These are phyloP conservation scores for Dasyprocta punctata DNA, from an alignment of 2,113 vertebrate genomes.

Conservation along the genomic window DNA sequence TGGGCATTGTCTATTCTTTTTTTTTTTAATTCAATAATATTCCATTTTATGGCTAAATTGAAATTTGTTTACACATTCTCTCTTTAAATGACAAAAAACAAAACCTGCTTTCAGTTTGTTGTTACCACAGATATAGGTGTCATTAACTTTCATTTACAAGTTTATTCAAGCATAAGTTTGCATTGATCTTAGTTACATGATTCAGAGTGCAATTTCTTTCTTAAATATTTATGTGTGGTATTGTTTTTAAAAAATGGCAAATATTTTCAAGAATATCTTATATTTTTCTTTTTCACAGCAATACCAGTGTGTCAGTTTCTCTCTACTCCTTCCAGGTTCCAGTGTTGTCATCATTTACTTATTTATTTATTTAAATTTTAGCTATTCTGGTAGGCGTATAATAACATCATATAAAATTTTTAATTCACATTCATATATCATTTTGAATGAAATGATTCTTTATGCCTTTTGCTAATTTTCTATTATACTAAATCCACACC, in stretches of 20 bases:
- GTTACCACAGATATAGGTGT: background rate
- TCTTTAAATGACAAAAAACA: background rate
- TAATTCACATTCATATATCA: background rate
- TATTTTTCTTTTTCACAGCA: background rate
- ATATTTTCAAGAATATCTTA: background rate
- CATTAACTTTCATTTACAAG: background rate
- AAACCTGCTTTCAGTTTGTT: accelerated
- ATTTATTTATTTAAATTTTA: background rate
- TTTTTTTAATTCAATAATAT: background rate
- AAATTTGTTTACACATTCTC: background rate
- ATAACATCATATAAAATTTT: background rate
- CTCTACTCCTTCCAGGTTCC: background rate
- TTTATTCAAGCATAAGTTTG: background rate
- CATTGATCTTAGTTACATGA: background rate
- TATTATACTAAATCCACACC: background rate
- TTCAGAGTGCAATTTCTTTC: background rate
- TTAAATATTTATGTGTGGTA: background rate
- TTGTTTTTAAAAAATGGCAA: background rate
- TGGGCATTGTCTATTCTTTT: background rate
- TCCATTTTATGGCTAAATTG: background rate
- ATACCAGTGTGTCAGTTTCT: background rate
- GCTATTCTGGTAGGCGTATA: background rate
- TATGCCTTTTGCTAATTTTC: background rate
- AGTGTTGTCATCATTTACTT: background rate
- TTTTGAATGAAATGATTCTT: background rate